Conservation (phyloP, 2,797 vertebrate genomes). For the Borostomias antarcticus region DNA sequence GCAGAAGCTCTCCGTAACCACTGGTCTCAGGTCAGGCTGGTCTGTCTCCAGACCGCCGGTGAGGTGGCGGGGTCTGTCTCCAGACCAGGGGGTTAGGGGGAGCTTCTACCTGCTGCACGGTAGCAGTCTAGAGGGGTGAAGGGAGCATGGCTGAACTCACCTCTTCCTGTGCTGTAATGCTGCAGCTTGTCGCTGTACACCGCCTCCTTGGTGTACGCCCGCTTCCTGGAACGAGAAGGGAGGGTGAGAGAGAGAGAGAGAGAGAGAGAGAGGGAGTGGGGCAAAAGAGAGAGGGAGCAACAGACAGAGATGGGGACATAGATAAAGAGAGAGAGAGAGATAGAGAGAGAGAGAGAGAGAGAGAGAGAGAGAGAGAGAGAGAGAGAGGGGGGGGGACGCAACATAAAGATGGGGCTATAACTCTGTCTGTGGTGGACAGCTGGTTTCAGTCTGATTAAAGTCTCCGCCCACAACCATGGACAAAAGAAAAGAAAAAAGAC, state of each 20-base stretch:
- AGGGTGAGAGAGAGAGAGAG: not conserved
- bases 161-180: constrained; percentile 97
- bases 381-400: constrained; percentile 26
- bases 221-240: constrained; percentile 79
- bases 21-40: not conserved
- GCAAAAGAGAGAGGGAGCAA: not conserved
- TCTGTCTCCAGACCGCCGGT: not conserved
- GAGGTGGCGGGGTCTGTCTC: not conserved
- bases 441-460: too few relatives aligned
- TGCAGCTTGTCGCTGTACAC: constrained; percentile 97
- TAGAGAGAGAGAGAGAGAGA: constrained; percentile 10
- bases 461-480: too few relatives aligned
- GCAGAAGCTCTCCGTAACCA: not conserved
- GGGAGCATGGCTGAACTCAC: too few relatives aligned
- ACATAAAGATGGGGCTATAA: constrained; percentile 9
- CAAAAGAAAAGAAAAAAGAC: not conserved
- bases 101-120: not conserved
- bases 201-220: constrained; percentile 94
- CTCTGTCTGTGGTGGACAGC: too few relatives aligned
- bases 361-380: constrained; percentile 12
- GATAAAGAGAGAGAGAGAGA: constrained; percentile 33
- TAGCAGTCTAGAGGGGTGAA: not conserved
- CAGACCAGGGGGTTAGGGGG: not conserved
- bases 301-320: not conserved
- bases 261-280: not conserved